Evolutionary conservation across 2,888 invertebrate genomes (phyloP), one percentile per base, ranked within the genome.

Genomic region (Pegoplata infirma): DNA sequence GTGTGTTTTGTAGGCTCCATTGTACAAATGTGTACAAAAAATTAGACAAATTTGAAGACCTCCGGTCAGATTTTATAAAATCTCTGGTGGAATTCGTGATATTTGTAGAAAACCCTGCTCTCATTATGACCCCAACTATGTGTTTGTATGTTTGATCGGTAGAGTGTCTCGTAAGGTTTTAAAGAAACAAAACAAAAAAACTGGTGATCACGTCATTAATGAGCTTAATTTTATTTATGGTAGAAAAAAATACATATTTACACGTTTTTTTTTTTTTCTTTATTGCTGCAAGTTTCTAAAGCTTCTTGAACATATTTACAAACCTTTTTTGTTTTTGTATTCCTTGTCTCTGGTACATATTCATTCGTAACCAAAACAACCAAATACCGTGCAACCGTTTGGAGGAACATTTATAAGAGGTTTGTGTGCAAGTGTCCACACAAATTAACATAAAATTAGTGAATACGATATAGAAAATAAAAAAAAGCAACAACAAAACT

Each of bases 141-240:
- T 2, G 36, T n/a, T 40, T 40, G 36, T 40, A 1, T 2, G 36
- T 12, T 36, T 36, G 25, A 66, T 21, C 10, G 12, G 8, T 3
- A 17, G 14, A 55, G 53, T 61, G 53, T 36, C 67, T 19, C 23
- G 61, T 67, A 67, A 67, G 51, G 23, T 21, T 61, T 21, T 25
- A 44, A 59, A 74, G 51, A 47, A 36, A 8, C 17, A 21, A 47
- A 59, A 53, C 12, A 8, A 23, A 59, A 40, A 64, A 58, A 32
- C 32, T 16, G 10, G 32, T 53, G 21, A 72, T 49, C 25, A 61
- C 80, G 80, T 78, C 80, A 80, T 76, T 81, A 81, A 80, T 78
- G 63, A 66, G 76, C 76, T 81, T 80, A 80, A 80, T 73, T 77
- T 75, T 73, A 53, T 73, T 72, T 73, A 63, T 68, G 56, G 21